A percentile compares a stretch with the other conserved stretches of the same genome.
Conservation (phyloP, 2,888 invertebrate genomes). For the Strigamia transsilvanica region DNA sequence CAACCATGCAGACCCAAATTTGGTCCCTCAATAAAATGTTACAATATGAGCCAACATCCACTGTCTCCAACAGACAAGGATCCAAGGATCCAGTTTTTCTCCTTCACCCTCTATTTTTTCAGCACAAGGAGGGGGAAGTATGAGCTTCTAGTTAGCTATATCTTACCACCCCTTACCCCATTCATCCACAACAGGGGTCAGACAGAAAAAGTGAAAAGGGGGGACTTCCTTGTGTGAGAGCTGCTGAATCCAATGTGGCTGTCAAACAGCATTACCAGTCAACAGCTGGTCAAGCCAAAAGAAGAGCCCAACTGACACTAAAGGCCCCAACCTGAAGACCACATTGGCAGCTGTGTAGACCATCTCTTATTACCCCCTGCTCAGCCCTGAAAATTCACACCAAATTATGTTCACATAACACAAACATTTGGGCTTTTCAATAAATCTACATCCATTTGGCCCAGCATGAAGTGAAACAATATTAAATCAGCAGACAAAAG, state of each 20-base stretch:
- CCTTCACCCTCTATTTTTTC: constrained; percentile 15
- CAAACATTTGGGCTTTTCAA: not conserved
- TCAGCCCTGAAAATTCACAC: not conserved
- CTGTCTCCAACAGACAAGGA: constrained; percentile 3
- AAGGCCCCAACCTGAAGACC: constrained; percentile 24
- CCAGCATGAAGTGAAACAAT: not conserved
- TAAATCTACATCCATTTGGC: too few species aligned
- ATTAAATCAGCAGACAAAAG: not conserved
- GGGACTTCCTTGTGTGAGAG: not conserved
- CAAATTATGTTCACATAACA: not conserved
- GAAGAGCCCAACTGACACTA: constrained; percentile 38
- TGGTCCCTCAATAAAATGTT: constrained; percentile 23
- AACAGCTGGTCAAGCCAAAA: constrained; percentile 23
- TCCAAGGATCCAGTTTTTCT: constrained; percentile 28
- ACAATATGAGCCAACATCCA: constrained; percentile 16
- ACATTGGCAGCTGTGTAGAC: constrained; percentile 5
- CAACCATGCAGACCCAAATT: constrained; percentile 29
- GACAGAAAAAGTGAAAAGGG: not conserved
- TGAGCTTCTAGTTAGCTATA: constrained; percentile 15
- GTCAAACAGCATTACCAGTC: constrained; percentile 36
- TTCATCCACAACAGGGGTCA: constrained; percentile 34
- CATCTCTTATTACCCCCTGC: constrained; percentile 16
- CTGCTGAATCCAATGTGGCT: not conserved
- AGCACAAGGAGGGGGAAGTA: not conserved
- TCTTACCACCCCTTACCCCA: constrained; percentile 14